Conservation (phyloP, 2,888 invertebrate species). For the Sphaeridia pumilis region DNA sequence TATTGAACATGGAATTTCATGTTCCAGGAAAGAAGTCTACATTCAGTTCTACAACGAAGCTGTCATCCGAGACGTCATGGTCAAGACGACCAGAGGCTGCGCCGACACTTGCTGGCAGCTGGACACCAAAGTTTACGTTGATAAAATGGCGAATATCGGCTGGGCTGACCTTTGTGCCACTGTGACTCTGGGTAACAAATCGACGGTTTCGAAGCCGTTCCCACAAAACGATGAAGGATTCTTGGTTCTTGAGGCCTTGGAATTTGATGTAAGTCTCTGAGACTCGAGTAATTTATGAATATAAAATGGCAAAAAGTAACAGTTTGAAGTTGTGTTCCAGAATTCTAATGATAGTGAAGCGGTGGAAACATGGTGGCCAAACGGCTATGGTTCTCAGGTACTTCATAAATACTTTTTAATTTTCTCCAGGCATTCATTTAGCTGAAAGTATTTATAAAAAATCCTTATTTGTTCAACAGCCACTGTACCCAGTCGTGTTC, state of each 20-base stretch:
- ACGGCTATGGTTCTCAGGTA: constrained; percentile 65
- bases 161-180: background rate
- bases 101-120: constrained; percentile 22
- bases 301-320: no score
- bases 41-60: constrained; percentile 54
- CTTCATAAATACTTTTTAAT: constrained; percentile 49
- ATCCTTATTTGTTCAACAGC: no score
- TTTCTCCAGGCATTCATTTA: background rate
- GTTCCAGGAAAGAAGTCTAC: constrained; percentile 53
- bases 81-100: constrained; percentile 27
- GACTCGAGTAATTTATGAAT: no score
- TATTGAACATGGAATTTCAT: background rate
- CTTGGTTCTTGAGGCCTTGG: background rate
- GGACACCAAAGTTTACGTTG: constrained; percentile 23
- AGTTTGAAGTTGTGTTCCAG: no score
- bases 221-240: background rate
- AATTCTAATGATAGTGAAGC: no score
- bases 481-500: no score
- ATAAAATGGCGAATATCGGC: background rate
- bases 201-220: background rate
- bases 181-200: background rate
- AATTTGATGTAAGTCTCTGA: no score
- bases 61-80: constrained; percentile 53
- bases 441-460: no score
- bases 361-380: constrained; percentile 87